Evolutionary conservation across 2,113 vertebrate species (phyloP).

Genomic region (Hoplias malabaricus): DNA sequence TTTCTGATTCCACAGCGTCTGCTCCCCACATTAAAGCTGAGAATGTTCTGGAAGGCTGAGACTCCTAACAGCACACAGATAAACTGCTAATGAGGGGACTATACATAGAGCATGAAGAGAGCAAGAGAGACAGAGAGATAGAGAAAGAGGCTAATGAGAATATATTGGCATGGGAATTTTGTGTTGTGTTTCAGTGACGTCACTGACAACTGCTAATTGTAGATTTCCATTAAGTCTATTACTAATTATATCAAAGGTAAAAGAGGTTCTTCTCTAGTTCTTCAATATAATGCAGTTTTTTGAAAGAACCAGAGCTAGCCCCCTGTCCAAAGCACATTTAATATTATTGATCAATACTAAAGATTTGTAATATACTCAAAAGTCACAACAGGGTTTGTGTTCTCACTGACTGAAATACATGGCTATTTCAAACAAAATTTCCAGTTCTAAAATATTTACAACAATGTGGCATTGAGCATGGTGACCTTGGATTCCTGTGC

Average conservation of each 20-base stretch:
- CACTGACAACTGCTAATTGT: constrained; percentile 55
- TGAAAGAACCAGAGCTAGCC: background rate
- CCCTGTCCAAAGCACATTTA: too few relatives aligned
- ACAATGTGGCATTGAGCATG: background rate
- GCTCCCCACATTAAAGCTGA: constrained; percentile 23
- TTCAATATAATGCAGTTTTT: background rate
- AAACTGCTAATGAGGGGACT: constrained; percentile 40
- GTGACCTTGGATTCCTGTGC: too few relatives aligned
- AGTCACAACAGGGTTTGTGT: too few relatives aligned
- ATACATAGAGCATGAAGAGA: constrained; percentile 28
- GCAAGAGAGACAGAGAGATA: background rate
- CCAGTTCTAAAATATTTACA: too few relatives aligned
- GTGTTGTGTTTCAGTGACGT: constrained; percentile 57
- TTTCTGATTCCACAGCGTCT: constrained; percentile 1
- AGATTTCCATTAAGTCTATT: constrained; percentile 40
- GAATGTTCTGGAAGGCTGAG: constrained; percentile 25
- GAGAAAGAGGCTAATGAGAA: constrained; percentile 60
- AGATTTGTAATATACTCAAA: too few relatives aligned
- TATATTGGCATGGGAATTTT: constrained; percentile 47
- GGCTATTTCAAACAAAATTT: too few relatives aligned
- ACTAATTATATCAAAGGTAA: constrained; percentile 30
- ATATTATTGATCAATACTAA: background rate
- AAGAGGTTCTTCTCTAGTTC: background rate
- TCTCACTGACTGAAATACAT: too few relatives aligned
- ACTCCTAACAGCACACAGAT: constrained; percentile 35